Conservation (phyloP, 2,113 vertebrate species). For the Colistium nudipinnis region DNA sequence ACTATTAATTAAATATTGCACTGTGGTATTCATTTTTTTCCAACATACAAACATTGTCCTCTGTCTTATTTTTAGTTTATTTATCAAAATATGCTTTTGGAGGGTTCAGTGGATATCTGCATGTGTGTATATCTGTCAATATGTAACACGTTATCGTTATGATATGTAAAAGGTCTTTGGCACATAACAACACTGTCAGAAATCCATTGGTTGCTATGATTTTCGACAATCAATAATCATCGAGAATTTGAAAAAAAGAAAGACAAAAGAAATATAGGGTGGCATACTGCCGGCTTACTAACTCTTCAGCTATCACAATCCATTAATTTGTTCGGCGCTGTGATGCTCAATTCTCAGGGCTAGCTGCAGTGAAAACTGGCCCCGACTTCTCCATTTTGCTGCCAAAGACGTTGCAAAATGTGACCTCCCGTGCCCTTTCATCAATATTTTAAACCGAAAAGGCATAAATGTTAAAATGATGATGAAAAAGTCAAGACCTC, state of each 20-base stretch:
- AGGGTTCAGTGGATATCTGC: too few species aligned
- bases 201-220: not conserved
- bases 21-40: too few species aligned
- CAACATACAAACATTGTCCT: too few species aligned
- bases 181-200: not conserved
- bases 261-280: slow-evolving; percentile 8
- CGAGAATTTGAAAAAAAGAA: not conserved
- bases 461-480: slow-evolving; percentile 45
- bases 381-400: slow-evolving; percentile 23
- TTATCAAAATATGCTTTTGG: too few species aligned
- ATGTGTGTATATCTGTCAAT: too few species aligned
- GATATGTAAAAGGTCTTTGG: not conserved
- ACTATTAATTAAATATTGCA: too few species aligned
- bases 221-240: too few species aligned
- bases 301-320: slow-evolving; percentile 47
- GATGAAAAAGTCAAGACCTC: slow-evolving; percentile 31
- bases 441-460: slow-evolving; percentile 58
- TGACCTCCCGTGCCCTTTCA: slow-evolving; percentile 16
- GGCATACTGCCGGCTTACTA: slow-evolving; percentile 19
- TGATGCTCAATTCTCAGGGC: slow-evolving; percentile 22
- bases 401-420: slow-evolving; percentile 20
- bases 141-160: not conserved
- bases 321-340: slow-evolving; percentile 36
- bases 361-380: slow-evolving; percentile 37
- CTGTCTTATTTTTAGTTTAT: too few species aligned